Evolutionary conservation across 2,888 invertebrate species (phyloP), one percentile per base, ranked within the genome.

Genomic region (Morpho deidamia): DNA sequence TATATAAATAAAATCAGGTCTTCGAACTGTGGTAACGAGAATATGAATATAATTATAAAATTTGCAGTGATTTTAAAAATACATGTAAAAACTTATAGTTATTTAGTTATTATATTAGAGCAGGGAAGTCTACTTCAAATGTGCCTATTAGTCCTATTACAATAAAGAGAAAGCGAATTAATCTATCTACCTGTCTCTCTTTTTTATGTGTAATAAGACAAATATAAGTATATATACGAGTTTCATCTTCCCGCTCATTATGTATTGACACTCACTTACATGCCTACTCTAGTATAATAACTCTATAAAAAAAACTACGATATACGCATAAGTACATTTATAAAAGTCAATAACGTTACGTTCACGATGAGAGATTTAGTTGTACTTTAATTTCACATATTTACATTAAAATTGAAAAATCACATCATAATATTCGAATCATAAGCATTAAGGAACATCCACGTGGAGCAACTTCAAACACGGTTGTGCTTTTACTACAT

Each of bases 381-480:
- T 60, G 62, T 62, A 62, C 62, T 60, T 55, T 55, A 50, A 40
- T 44, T 59, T 51, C 12, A 51, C 51, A 56, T 35, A 55, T 59
- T 59, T 58, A 58, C 55, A 58, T 43, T 57, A 55, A 56, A 23
- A 61, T 53, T 35, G 41, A 53, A 23, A 57, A 52, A 52, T 53
- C 56, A 56, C 56, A 53, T 53, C 42, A 53, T 56, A 43, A 45
- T 58, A 58, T 58, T 60, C 53, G 60, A 60, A 60, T 58, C 59
- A 58, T 59, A 58, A 60, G 58, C 48, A 46, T 58, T 46, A 55
- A 58, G 60, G 58, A 59, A 62, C 58, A 61, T 55, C 50, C 55
- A 59, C 48, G 11, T 12, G 35, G 47, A 43, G 41, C 50, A 38
- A 35, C 44, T 35, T 44, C 34, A 14, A 11, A 49, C 33, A 34